These are phyloP conservation scores for Prionailurus bengalensis DNA, from an alignment of 2,113 vertebrate genomes.

Conservation along the genomic window DNA sequence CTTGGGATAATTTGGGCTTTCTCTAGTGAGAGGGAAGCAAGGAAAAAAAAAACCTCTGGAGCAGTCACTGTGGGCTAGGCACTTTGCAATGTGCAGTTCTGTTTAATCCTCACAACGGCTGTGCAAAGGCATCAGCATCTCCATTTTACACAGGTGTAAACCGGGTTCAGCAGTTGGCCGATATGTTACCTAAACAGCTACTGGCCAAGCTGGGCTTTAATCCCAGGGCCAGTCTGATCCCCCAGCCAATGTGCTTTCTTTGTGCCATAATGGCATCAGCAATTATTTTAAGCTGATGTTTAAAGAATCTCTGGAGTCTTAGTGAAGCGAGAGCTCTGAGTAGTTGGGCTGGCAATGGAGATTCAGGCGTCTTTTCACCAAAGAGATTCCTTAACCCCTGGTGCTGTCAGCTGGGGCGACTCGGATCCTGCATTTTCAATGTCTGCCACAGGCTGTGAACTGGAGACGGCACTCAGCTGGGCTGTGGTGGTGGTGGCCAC, in stretches of 20 bases:
- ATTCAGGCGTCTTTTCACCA: background rate
- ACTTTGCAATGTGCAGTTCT: background rate
- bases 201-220: background rate
- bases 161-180: background rate
- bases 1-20: background rate
- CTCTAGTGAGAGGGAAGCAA: background rate
- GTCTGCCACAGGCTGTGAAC: background rate
- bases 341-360: background rate
- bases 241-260: background rate
- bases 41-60: background rate
- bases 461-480: background rate
- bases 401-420: background rate
- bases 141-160: background rate
- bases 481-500: background rate
- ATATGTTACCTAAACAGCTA: background rate
- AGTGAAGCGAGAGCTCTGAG: background rate
- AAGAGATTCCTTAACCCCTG: background rate
- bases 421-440: background rate
- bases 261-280: background rate
- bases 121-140: background rate
- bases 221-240: background rate
- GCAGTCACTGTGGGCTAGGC: background rate
- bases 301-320: background rate
- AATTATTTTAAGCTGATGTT: background rate
- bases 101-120: constrained; percentile 13